These are phyloP conservation scores for Tribolium madens DNA, from an alignment of 1,140 invertebrate species.

Conservation along the genomic window DNA sequence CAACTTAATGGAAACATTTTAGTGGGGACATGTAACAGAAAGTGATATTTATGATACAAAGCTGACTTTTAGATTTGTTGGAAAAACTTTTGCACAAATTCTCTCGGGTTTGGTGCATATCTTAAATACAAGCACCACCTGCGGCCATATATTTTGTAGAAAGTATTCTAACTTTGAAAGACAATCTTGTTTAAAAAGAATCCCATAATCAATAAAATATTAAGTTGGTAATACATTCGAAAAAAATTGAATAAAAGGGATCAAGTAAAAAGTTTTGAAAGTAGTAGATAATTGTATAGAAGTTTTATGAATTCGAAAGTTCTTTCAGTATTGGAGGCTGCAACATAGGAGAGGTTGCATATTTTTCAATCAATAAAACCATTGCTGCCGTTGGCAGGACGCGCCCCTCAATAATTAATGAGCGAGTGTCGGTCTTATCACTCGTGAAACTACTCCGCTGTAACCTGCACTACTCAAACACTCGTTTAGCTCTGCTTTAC, in stretches of 20 bases:
- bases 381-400: slow-evolving; percentile 38
- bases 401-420: slow-evolving; percentile 41
- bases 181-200: slow-evolving; percentile 40
- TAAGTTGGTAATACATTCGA: slow-evolving; percentile 3
- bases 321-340: slow-evolving; percentile 31
- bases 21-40: slow-evolving; percentile 15
- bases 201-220: slow-evolving; percentile 39
- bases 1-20: background rate
- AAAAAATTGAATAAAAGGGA: no score
- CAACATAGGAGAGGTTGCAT: slow-evolving; percentile 23
- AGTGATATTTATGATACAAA: slow-evolving; percentile 44
- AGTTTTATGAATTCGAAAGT: slow-evolving; percentile 38
- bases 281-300: slow-evolving; percentile 17
- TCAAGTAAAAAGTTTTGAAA: slow-evolving; percentile 23
- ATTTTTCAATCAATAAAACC: slow-evolving; percentile 42
- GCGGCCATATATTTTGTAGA: slow-evolving; percentile 42
- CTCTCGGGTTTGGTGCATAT: slow-evolving; percentile 45
- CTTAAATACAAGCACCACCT: slow-evolving; percentile 44
- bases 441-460: slow-evolving; percentile 33
- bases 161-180: slow-evolving; percentile 42
- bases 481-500: slow-evolving; percentile 30
- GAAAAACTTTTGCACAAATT: slow-evolving; percentile 46
- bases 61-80: slow-evolving; percentile 44
- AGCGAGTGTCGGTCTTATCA: slow-evolving; percentile 29
- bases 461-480: slow-evolving; percentile 27